A percentile compares a stretch with the other conserved stretches of the same genome.
Evolutionary conservation across 2,888 invertebrate species (phyloP).

Genomic region (Graphium colonna): DNA sequence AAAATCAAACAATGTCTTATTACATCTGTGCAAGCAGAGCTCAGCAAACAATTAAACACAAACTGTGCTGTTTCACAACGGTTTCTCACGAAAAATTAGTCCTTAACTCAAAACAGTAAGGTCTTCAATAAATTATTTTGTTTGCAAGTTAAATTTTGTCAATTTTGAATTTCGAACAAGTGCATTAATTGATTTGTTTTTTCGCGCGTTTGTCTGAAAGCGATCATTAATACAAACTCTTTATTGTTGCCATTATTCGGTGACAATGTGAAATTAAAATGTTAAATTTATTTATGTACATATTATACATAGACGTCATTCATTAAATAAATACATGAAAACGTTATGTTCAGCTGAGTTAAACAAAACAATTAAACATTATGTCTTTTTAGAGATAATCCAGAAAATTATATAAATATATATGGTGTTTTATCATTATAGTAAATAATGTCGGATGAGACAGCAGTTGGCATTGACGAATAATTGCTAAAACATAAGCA

Average conservation of each 20-base stretch:
- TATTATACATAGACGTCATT: constrained; percentile 9
- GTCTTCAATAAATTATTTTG: neutral
- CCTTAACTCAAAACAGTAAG: neutral
- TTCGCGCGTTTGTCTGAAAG: constrained; percentile 10
- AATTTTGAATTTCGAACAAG: constrained; percentile 12
- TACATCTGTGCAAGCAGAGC: constrained; percentile 53
- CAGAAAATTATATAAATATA: too few species aligned
- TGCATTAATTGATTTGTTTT: constrained; percentile 19
- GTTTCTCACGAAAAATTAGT: neutral
- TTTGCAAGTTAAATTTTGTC: constrained; percentile 1
- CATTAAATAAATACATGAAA: too few species aligned
- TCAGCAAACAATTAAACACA: constrained; percentile 29
- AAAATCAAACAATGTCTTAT: constrained; percentile 40
- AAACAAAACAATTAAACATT: too few species aligned
- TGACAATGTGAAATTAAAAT: constrained; percentile 16
- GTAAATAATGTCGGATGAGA: too few species aligned
- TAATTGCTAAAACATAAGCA: too few species aligned
- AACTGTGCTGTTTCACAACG: neutral
- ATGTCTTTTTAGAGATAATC: too few species aligned
- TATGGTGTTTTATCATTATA: too few species aligned
- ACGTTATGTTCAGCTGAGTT: too few species aligned
- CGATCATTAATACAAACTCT: constrained; percentile 17
- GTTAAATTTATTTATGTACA: too few species aligned
- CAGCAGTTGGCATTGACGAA: too few species aligned
- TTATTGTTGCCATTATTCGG: constrained; percentile 1